Evolutionary conservation across 1,140 invertebrate species (phyloP), one percentile per base, ranked within the genome.

Genomic region (Ctenoplectra terminalis): DNA sequence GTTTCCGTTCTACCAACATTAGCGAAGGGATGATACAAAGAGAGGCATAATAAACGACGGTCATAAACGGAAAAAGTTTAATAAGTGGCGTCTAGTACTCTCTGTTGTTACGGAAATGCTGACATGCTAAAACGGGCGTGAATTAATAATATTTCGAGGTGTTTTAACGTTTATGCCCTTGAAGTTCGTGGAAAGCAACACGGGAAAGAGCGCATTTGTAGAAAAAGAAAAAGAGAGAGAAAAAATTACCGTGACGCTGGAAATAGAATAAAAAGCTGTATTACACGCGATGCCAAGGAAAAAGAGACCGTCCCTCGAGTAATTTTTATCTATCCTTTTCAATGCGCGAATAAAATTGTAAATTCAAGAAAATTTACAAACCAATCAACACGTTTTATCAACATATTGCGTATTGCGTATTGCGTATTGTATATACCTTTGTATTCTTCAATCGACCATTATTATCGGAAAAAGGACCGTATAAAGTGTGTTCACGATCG

Each of bases 81-180:
- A 43, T 52, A 26, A 5, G 26, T 23, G 9, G 56, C 20, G 26
- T 7, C 6, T 17, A 26, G 34, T 29, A 7, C 20, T 20, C 26
- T 13, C n/a, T 46, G 17, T 43, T 20, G 23, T 63, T 37, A 11
- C 29, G 48, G 9, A 15, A 66, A 40, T 29, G 74, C 8, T 31
- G 23, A 43, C 43, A 9, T 9, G 40, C 9, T 40, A 23, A 77
- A 64, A 67, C 46, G 63, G 43, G 6, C 20, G 40, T 5, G 52
- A 67, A 77, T 77, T 77, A 69, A 67, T 67, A 67, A 67, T 56
- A 67, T 67, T 77, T 34, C 63, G 52, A 67, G 50, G 40, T 46
- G 63, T 77, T 67, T 69, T 48, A 77, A 58, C 63, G 50, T 77
- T 67, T 58, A 58, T 6, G 37, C 73, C 23, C 8, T 40, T n/a